phyloP scores from a whole-genome alignment of 2,888 invertebrate genomes.

The Heliconius hortense region DNA sequence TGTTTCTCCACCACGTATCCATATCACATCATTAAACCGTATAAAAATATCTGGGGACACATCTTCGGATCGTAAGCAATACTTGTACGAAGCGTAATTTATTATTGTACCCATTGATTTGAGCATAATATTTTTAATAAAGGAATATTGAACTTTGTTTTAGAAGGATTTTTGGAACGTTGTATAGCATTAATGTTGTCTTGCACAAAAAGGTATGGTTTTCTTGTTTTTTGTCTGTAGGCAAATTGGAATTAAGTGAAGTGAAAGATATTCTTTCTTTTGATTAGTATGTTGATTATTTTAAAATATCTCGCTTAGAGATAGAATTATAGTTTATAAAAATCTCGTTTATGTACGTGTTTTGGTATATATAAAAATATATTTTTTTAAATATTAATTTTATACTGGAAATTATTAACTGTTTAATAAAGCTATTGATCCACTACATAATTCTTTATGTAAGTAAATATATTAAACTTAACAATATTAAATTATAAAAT shows the following conservation, averaged over 20 bases:
- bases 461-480: too few species aligned
- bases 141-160: not conserved
- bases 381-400: too few species aligned
- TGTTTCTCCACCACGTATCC: conserved; percentile 80
- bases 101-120: conserved; percentile 15
- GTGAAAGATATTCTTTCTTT: not conserved
- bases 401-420: too few species aligned
- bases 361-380: too few species aligned
- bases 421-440: too few species aligned
- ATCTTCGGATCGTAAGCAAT: conserved; percentile 73
- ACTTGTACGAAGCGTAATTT: conserved; percentile 51
- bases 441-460: too few species aligned
- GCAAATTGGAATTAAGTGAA: not conserved
- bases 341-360: too few species aligned
- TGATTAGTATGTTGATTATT: not conserved
- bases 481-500: too few species aligned
- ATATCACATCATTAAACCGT: conserved; percentile 76
- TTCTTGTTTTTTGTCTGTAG: not conserved
- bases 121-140: not conserved
- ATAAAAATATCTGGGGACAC: conserved; percentile 78
- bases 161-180: not conserved
- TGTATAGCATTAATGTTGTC: not conserved
- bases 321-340: not conserved
- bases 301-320: not conserved
- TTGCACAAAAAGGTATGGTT: not conserved